Evolutionary conservation across 2,113 vertebrate genomes (phyloP).

Genomic region (Hemiscyllium ocellatum): DNA sequence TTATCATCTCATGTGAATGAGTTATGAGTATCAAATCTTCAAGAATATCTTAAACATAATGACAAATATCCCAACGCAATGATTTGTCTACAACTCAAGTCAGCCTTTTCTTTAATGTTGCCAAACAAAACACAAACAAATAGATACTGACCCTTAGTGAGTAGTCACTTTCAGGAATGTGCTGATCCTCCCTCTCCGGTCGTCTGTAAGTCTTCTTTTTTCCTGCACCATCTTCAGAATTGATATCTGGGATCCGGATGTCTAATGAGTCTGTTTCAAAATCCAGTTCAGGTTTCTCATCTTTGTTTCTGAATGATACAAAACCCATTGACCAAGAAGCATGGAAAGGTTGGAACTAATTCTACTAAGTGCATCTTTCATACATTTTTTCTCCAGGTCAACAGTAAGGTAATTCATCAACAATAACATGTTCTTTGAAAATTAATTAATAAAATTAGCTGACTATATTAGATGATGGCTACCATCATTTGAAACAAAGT

Average conservation of each 20-base stretch:
- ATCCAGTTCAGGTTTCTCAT: constrained; percentile 68
- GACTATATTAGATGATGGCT: background rate
- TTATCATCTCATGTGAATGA: background rate
- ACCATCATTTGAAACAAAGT: background rate
- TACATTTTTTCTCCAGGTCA: background rate
- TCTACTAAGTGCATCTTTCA: background rate
- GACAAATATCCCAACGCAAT: constrained; percentile 36
- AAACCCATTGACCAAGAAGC: background rate
- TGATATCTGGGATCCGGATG: constrained; percentile 62
- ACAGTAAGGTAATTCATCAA: background rate
- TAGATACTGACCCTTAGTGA: constrained; percentile 64
- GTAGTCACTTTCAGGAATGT: constrained; percentile 62
- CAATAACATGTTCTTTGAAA: background rate
- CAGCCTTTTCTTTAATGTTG: background rate
- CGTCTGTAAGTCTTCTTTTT: constrained; percentile 46
- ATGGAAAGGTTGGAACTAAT: background rate
- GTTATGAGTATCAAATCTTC: background rate
- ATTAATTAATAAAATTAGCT: background rate
- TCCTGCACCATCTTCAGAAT: constrained; percentile 48
- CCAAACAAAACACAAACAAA: background rate
- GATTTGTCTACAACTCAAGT: constrained; percentile 7
- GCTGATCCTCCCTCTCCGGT: constrained; percentile 49
- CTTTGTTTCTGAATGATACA: constrained; percentile 58
- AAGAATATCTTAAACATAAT: constrained; percentile 25
- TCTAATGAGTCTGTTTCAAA: constrained; percentile 62